These are phyloP conservation scores for Acanthococcus lagerstroemiae DNA, from an alignment of 2,888 invertebrate species.

Conservation along the genomic window DNA sequence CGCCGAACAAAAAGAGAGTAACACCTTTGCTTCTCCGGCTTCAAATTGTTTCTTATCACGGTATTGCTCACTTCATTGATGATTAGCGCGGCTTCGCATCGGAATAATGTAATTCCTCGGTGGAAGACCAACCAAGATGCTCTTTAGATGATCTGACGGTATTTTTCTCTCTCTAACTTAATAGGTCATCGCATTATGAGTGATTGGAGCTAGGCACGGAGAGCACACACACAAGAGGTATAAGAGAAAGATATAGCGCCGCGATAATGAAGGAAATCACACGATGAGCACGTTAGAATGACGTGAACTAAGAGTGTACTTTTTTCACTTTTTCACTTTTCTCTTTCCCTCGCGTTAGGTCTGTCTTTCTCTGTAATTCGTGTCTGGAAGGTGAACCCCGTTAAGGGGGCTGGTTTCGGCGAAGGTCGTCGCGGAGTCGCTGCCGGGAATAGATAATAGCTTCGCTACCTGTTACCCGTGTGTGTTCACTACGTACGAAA, in stretches of 20 bases:
- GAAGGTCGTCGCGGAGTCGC: too few relatives aligned
- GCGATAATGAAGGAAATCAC: conserved; percentile 24
- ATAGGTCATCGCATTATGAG: conserved; percentile 27
- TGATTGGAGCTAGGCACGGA: conserved; percentile 17
- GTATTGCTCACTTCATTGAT: not conserved
- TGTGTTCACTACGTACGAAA: too few relatives aligned
- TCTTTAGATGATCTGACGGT: not conserved
- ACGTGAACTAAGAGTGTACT: not conserved
- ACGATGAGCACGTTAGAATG: conserved; percentile 7
- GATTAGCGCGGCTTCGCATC: not conserved
- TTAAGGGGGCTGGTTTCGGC: too few relatives aligned
- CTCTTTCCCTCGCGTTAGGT: too few relatives aligned
- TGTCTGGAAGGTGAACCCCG: too few relatives aligned
- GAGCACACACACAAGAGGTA: too few relatives aligned
- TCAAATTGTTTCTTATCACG: conserved; percentile 13
- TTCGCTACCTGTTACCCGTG: too few relatives aligned
- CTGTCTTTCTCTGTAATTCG: too few relatives aligned
- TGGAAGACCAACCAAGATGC: conserved; percentile 18
- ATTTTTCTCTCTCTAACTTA: conserved; percentile 18
- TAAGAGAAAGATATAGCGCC: conserved; percentile 15
- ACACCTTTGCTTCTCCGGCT: not conserved
- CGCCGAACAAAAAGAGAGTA: not conserved
- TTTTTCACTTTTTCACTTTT: too few relatives aligned
- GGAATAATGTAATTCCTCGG: not conserved
- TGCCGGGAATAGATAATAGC: too few relatives aligned